These are phyloP conservation scores for Monarcha castaneiventris DNA, from an alignment of 2,113 vertebrate genomes.

Conservation along the genomic window DNA sequence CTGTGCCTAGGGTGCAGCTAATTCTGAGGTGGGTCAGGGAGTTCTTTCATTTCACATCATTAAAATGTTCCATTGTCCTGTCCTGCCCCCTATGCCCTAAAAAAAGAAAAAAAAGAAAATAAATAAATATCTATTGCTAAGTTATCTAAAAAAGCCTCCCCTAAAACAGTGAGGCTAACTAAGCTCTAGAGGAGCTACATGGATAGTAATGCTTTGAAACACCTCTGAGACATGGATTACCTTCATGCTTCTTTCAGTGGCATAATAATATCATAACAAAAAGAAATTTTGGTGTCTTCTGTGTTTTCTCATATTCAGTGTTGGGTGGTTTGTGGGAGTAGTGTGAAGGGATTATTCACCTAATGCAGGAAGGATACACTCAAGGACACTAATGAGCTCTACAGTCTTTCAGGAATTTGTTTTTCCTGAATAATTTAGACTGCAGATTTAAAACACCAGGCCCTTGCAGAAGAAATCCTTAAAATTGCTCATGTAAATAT, in stretches of 20 bases:
- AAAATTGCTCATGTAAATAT: background rate
- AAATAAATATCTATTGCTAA: background rate
- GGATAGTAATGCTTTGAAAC: background rate
- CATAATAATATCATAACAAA: background rate
- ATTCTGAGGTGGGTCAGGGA: background rate
- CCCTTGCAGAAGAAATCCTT: background rate
- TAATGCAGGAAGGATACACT: background rate
- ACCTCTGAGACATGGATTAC: background rate
- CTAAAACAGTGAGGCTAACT: background rate
- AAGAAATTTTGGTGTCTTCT: background rate
- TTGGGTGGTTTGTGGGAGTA: background rate
- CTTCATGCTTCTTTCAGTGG: background rate
- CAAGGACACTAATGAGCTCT: background rate
- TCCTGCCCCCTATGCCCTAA: fast-evolving
- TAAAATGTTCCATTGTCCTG: background rate
- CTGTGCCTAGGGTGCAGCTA: no score
- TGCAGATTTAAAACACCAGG: background rate
- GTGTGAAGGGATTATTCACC: background rate
- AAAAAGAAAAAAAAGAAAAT: no score
- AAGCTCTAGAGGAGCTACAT: background rate
- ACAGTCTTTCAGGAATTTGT: background rate
- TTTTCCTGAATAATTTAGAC: background rate
- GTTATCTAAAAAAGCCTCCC: background rate
- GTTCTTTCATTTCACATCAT: background rate
- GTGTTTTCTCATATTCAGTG: background rate